A percentile compares a stretch with the other conserved stretches of the same genome.
Conservation (phyloP, 2,113 vertebrate species). For the Baryphthengus martii region DNA sequence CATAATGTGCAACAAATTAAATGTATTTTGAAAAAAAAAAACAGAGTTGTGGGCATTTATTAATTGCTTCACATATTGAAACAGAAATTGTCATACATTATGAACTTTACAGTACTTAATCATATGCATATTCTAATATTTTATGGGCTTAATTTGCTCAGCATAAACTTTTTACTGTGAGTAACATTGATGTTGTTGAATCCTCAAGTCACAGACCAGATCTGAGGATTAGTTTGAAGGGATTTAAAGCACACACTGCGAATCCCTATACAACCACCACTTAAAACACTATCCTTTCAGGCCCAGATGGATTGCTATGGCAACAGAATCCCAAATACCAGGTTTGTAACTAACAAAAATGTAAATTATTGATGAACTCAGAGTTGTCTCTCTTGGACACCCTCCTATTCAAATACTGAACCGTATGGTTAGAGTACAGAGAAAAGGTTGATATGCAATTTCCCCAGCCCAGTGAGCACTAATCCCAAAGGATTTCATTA, state of each 20-base stretch:
- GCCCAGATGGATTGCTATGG: constrained; percentile 63
- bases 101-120: constrained; percentile 15
- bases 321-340: constrained; percentile 57
- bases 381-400: constrained; percentile 49
- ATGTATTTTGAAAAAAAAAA: constrained; percentile 13
- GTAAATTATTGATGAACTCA: constrained; percentile 65
- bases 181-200: constrained; percentile 50
- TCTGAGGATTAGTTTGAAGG: constrained; percentile 64
- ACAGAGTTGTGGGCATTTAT: background rate
- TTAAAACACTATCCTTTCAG: constrained; percentile 58
- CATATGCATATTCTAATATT: constrained; percentile 8
- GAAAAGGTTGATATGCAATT: constrained; percentile 56
- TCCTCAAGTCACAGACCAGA: constrained; percentile 38
- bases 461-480: constrained; percentile 52
- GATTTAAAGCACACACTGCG: constrained; percentile 61
- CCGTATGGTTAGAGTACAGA: constrained; percentile 27
- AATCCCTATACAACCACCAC: constrained; percentile 49
- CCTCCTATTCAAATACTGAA: constrained; percentile 50
- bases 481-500: constrained; percentile 73
- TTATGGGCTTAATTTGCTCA: constrained; percentile 31
- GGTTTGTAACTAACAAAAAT: constrained; percentile 69
- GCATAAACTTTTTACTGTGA: constrained; percentile 45
- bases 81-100: constrained; percentile 9
- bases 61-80: background rate
- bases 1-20: constrained; percentile 30